Percentiles rank a stretch among this genome's conserved stretches.
These are phyloP conservation scores for Lethocerus indicus DNA, from an alignment of 1,140 invertebrate species.

Conservation along the genomic window DNA sequence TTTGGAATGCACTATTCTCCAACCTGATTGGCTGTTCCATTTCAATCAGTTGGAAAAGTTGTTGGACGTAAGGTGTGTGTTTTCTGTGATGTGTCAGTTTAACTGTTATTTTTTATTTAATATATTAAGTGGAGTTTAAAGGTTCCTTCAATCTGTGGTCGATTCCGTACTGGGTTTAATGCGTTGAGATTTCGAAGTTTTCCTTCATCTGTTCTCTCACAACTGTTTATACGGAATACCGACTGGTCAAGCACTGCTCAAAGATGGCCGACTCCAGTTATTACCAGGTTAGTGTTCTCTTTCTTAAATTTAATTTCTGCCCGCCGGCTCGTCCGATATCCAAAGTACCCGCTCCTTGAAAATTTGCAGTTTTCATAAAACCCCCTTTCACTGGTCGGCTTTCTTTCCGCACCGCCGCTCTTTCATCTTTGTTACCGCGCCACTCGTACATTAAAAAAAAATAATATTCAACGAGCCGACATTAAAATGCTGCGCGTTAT, in stretches of 20 bases:
- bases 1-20: constrained; percentile 1
- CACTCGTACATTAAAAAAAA: too few relatives aligned
- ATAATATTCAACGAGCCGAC: too few relatives aligned
- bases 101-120: constrained; percentile 4
- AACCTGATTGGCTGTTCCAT: constrained; percentile 7
- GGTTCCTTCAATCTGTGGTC: background rate
- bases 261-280: constrained; percentile 16
- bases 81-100: constrained; percentile 10
- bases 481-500: too few relatives aligned
- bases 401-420: too few relatives aligned
- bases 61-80: constrained; percentile 6
- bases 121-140: constrained; percentile 1
- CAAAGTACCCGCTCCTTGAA: too few relatives aligned
- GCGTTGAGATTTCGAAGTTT: background rate
- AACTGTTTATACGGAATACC: background rate
- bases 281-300: constrained; percentile 14
- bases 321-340: too few relatives aligned
- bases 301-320: too few relatives aligned
- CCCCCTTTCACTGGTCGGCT: too few relatives aligned
- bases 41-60: constrained; percentile 7
- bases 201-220: constrained; percentile 5
- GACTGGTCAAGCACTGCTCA: background rate
- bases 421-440: too few relatives aligned
- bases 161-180: background rate
- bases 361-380: too few relatives aligned